Conservation (phyloP, 1,140 invertebrate species). For the Pomacea maculata region DNA sequence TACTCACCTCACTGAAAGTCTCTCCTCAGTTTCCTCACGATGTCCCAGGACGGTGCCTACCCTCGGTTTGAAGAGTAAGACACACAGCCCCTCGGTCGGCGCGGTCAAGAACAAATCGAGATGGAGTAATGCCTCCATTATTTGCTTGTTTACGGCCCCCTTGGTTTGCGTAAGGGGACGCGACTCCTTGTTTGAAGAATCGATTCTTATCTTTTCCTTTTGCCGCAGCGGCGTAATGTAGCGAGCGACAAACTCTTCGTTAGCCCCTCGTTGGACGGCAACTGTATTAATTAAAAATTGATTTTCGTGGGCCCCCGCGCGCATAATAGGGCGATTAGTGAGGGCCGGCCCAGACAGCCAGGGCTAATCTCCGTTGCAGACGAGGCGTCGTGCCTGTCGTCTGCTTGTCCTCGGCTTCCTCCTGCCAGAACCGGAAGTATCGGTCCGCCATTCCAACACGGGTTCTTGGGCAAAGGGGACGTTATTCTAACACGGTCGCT, state of each 20-base stretch:
- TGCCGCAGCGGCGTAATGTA: neutral
- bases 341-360: too few relatives aligned
- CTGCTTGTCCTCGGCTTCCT: slow-evolving; percentile 16
- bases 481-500: slow-evolving; percentile 9
- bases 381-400: slow-evolving; percentile 15
- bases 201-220: neutral
- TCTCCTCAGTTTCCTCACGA: too few relatives aligned
- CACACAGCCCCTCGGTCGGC: too few relatives aligned
- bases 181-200: neutral
- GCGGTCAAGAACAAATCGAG: too few relatives aligned
- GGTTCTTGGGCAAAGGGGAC: neutral
- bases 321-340: slow-evolving; percentile 18
- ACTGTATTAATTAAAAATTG: slow-evolving; percentile 25
- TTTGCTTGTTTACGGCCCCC: too few relatives aligned
- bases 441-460: slow-evolving; percentile 5
- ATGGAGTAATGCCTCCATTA: too few relatives aligned
- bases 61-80: too few relatives aligned
- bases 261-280: neutral
- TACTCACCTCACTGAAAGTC: too few relatives aligned
- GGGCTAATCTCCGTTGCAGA: slow-evolving; percentile 22
- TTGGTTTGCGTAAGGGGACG: too few relatives aligned
- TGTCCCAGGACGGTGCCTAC: too few relatives aligned
- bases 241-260: too few relatives aligned
- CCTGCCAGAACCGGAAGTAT: slow-evolving; percentile 14
- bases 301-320: slow-evolving; percentile 14